Percentiles rank a stretch among this genome's conserved stretches.
phyloP scores from a whole-genome alignment of 92 coral and sea anemone species.

The Meandrina meandrites region DNA sequence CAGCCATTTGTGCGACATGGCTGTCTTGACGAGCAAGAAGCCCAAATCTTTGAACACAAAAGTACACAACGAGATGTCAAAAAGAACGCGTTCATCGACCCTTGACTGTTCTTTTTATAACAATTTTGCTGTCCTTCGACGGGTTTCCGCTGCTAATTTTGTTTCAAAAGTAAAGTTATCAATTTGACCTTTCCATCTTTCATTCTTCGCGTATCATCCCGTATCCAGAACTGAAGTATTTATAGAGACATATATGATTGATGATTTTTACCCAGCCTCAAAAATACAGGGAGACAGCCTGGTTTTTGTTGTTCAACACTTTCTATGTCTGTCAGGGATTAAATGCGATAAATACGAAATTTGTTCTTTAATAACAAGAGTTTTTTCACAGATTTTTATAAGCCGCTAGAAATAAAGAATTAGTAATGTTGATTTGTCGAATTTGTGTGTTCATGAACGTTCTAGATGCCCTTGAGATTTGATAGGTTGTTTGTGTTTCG shows the following conservation, averaged over 20 bases:
- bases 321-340: not conserved
- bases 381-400: not conserved
- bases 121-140: not conserved
- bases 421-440: slow-evolving; percentile 29
- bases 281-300: not conserved
- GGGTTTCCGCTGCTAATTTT: not conserved
- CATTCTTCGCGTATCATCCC: not conserved
- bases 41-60: not conserved
- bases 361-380: not conserved
- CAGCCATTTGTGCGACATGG: not conserved
- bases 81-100: not conserved
- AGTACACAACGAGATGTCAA: not conserved
- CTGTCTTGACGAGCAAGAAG: not conserved
- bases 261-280: slow-evolving; percentile 5
- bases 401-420: not conserved
- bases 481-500: slow-evolving; percentile 19
- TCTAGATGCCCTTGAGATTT: slow-evolving; percentile 6
- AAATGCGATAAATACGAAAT: not conserved
- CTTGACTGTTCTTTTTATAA: not conserved
- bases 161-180: not conserved
- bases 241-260: not conserved
- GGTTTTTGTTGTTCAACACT: not conserved
- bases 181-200: not conserved
- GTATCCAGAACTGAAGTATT: slow-evolving; percentile 5
- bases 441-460: not conserved